These are phyloP conservation scores for Siniperca scherzeri DNA, from an alignment of 2,797 vertebrate species.

Conservation along the genomic window DNA sequence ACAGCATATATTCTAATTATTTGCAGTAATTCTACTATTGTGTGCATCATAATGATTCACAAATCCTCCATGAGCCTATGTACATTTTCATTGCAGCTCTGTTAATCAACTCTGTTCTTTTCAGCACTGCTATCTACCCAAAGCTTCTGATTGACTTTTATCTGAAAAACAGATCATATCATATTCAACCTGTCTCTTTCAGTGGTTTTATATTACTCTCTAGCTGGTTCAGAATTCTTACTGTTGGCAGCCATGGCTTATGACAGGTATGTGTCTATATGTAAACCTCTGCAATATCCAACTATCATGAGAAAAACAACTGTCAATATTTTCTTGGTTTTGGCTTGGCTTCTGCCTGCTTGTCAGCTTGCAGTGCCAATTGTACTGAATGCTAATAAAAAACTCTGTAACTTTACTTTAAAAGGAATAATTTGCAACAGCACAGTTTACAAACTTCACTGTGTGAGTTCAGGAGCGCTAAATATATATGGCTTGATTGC, in stretches of 20 bases:
- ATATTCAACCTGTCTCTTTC: conserved; percentile 21
- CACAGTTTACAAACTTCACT: not conserved
- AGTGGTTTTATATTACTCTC: conserved; percentile 21
- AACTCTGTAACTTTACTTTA: conserved; percentile 11
- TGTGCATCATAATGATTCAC: conserved; percentile 20
- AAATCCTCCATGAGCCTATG: conserved; percentile 36
- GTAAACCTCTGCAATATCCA: conserved; percentile 56
- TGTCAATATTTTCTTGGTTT: conserved; percentile 14
- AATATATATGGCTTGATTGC: not conserved
- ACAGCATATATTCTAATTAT: conserved; percentile 48
- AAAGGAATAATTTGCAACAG: conserved; percentile 29
- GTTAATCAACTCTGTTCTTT: conserved; percentile 47
- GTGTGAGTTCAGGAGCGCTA: not conserved
- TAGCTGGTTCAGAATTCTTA: conserved; percentile 42
- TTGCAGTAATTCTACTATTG: conserved; percentile 39
- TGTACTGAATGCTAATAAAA: fast-evolving
- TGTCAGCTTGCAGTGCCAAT: not conserved
- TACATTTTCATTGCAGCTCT: conserved; percentile 61
- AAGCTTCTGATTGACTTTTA: conserved; percentile 46
- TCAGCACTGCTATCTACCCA: conserved; percentile 53
- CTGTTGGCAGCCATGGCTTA: conserved; percentile 63
- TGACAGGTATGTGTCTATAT: conserved; percentile 66
- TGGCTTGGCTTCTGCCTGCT: conserved; percentile 24
- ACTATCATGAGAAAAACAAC: conserved; percentile 28
- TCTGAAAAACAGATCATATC: conserved; percentile 36